phyloP scores from a whole-genome alignment of 2,113 vertebrate genomes.

The Oxyura jamaicensis region DNA sequence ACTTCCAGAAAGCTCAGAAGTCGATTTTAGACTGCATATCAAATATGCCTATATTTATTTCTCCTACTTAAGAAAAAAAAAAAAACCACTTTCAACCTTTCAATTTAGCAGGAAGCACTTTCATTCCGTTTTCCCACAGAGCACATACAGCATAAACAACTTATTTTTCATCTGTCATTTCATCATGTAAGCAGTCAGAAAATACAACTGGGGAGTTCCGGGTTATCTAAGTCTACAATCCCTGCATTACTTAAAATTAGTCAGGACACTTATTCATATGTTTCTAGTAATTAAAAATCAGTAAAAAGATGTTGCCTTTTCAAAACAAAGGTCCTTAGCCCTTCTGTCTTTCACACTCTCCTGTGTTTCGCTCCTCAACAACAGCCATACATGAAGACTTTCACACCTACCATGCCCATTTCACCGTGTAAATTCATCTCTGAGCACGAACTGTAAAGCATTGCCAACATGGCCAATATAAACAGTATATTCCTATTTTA shows the following conservation, averaged over 20 bases:
- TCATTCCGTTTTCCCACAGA: background rate
- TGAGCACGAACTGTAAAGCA: background rate
- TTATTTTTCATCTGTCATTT: background rate
- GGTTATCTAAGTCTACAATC: background rate
- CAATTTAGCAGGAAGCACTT: background rate
- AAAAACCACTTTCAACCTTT: background rate
- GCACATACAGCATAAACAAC: background rate
- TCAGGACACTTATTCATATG: background rate
- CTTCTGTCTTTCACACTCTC: background rate
- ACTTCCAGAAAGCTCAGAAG: background rate
- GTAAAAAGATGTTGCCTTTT: background rate
- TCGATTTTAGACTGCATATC: background rate
- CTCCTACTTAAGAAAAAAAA: background rate
- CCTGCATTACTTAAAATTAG: background rate
- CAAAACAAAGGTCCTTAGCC: background rate
- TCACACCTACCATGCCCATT: background rate
- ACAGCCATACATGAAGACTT: background rate
- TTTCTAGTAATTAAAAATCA: background rate
- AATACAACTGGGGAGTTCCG: background rate
- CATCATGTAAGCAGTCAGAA: background rate
- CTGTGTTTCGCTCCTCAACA: background rate
- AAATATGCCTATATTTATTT: background rate
- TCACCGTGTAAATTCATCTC: background rate
- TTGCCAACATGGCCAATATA: background rate
- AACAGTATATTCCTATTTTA: background rate